phyloP scores from a whole-genome alignment of 2,888 invertebrate genomes.

The Odontocolon sp. region DNA sequence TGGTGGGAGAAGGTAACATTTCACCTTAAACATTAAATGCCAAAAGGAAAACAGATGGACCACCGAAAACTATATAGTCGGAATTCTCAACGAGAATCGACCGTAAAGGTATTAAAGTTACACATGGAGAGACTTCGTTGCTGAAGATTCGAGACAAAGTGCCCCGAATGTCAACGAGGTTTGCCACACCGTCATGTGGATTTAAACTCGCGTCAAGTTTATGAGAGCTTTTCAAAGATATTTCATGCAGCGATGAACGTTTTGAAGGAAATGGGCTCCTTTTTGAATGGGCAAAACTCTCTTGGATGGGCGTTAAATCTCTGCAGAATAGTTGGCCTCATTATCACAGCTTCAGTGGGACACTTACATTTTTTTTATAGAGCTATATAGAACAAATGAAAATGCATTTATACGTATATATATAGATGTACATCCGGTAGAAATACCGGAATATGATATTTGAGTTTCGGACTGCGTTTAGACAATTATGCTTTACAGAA shows the following conservation, averaged over 20 bases:
- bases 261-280: no score
- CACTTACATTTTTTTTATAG: neutral
- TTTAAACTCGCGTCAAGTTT: constrained; percentile 12
- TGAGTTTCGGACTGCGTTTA: neutral
- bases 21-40: no score
- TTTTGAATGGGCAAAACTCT: no score
- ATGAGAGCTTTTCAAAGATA: constrained; percentile 20
- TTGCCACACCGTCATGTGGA: neutral
- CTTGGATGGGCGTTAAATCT: constrained; percentile 8
- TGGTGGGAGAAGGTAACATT: no score
- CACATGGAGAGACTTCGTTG: no score
- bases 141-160: no score
- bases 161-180: no score
- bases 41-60: no score
- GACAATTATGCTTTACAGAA: constrained; percentile 73
- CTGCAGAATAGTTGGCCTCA: neutral
- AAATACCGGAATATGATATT: neutral
- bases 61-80: no score
- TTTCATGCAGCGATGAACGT: neutral
- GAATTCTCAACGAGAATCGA: no score
- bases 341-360: neutral
- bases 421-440: neutral
- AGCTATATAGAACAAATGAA: neutral
- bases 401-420: no score
- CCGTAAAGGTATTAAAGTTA: no score